A percentile compares a stretch with the other conserved stretches of the same genome.
These are phyloP conservation scores for Nasonovia ribisnigri DNA, from an alignment of 2,888 invertebrate genomes.

Conservation along the genomic window DNA sequence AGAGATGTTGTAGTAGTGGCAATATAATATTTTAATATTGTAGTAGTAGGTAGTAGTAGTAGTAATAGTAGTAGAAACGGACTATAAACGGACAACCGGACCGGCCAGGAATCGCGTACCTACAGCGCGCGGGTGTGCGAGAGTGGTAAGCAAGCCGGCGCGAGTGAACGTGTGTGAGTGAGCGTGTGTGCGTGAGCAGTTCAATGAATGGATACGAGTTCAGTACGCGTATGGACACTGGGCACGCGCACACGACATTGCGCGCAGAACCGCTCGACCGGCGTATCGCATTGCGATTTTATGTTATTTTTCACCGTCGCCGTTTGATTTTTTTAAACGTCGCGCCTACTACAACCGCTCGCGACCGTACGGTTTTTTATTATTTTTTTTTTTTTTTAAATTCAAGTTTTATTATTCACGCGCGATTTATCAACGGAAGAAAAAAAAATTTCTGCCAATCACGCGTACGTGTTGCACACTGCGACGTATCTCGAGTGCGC, in stretches of 20 bases:
- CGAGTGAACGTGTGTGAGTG: background rate
- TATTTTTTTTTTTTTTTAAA: too few species aligned
- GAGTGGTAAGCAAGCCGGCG: too few species aligned
- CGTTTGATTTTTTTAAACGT: background rate
- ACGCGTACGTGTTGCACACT: background rate
- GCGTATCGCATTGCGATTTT: background rate
- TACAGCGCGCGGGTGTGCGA: background rate
- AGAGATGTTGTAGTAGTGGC: background rate
- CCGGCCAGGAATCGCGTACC: slow-evolving; percentile 5
- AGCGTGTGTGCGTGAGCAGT: background rate
- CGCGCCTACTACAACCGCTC: background rate
- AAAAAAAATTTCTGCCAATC: background rate
- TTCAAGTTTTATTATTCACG: background rate
- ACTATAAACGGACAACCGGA: slow-evolving; percentile 36
- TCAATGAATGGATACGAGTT: slow-evolving; percentile 46
- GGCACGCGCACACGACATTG: slow-evolving; percentile 36
- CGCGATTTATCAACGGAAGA: background rate
- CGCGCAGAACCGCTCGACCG: background rate
- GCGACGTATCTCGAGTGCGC: slow-evolving; percentile 43
- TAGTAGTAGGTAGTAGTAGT: background rate
- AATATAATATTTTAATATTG: background rate
- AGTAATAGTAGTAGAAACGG: slow-evolving; percentile 23
- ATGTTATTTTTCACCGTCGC: background rate
- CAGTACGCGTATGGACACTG: slow-evolving; percentile 54
- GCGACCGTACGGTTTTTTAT: background rate